Evolutionary conservation across 1,140 invertebrate species (phyloP), one percentile per base, ranked within the genome.

Genomic region (Sitobion miscanthi): DNA sequence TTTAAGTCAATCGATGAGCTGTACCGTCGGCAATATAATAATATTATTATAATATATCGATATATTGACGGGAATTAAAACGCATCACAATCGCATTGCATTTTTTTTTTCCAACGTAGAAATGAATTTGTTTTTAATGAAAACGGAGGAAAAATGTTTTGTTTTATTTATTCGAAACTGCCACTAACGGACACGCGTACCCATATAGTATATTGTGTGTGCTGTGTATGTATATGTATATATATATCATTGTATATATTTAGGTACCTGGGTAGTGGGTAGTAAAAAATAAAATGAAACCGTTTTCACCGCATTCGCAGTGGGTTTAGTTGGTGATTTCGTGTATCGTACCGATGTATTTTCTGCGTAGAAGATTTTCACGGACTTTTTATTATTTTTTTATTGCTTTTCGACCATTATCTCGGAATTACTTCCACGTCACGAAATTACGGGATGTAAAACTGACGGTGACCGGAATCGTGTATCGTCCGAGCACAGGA

Each of bases 351-450:
- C 35, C 6, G 82, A 23, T 17, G 21, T 23, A 35, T 35, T 83
- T 38, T 83, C 82, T 42, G 21, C 35, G 82, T 83, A 83, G 82
- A 83, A 23, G 82, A 83, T 83, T 83, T 83, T 83, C 35, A 23
- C 35, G 20, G 82, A 83, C 82, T 21, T 83, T 83, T 83, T 69
- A 69, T 83, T 83, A 83, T 83, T 83, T 83, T 83, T 83, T 83
- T 83, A 83, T 83, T 42, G 38, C 82, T 83, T 83, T 83, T 83
- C 82, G 8, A 42, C 82, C 82, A 83, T 83, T 83, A 83, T 42
- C 14, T 42, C 35, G 82, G 5, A 83, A 83, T 42, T 83, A 83
- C 82, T 83, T 83, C 82, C 35, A 42, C 82, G 21, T 83, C 35
- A 83, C 82, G 35, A 11, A 42, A 83, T 83, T n/a, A n/a, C 35